Base-by-base conservation (phyloP, 2,888 invertebrate genomes). In the Liodrosophila aerea region DNA sequence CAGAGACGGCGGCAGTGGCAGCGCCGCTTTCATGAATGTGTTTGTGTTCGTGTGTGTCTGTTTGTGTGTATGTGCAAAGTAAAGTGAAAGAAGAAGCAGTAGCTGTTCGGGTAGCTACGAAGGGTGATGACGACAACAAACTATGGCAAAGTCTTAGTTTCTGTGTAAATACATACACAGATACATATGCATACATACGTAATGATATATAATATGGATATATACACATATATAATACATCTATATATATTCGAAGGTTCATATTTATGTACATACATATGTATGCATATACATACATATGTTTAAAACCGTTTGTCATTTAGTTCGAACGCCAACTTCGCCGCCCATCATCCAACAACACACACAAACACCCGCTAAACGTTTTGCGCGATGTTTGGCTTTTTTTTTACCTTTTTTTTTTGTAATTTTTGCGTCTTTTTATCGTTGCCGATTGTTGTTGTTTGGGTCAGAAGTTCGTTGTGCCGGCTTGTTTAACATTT, bases 401-500 rank as follows among this genome's bases (percentile, higher is more conserved):
- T 49, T 53, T 51, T 45, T 16, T 39, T 45, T 46, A 4, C 16
- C 51, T 65, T 62, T 62, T 75, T 31, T 60, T 68, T 47, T 45
- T 49, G 27, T 51, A 34, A 11, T 44, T 81, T 64, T 74, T 77
- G 75, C 75, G 66, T 70, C 58, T 74, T 85, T 81, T 82, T 65
- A 61, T 74, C 49, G 70, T 51, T 40, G 62, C 74, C 47, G 74
- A 49, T 66, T 80, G 51, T 53, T 74, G 52, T 65, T 80, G 83
- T 61, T 77, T 82, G 80, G 77, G 85, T 82, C 78, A 85, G 65
- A 76, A 76, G 81, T 76, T 80, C 73, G 78, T 51, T 59, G 63
- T 29, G 61, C 46, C 65, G 64, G 61, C 63, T 53, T 61, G 12
- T 34, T 41, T 57, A 70, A 69, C 63, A 45, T 50, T 53, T 30